Conservation (phyloP, 2,113 vertebrate species). For the Ahaetulla prasina region DNA sequence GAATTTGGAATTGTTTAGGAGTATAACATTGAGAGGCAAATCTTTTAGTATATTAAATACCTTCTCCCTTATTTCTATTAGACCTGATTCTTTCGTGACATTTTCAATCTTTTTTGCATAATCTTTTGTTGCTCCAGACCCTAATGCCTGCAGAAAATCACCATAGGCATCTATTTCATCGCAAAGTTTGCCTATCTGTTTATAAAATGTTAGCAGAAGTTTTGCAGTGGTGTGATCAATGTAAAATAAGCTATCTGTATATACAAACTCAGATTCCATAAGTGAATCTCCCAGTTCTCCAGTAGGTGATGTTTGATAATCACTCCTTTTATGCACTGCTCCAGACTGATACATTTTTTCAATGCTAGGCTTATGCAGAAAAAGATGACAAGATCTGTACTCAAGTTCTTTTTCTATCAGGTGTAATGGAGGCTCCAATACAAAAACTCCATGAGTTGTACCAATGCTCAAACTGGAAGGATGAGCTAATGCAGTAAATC, state of each 20-base stretch:
- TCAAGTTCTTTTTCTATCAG: conserved; percentile 63
- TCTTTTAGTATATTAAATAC: conserved; percentile 81
- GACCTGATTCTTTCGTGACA: conserved; percentile 58
- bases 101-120: conserved; percentile 72
- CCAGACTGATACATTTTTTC: conserved; percentile 70
- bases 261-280: conserved; percentile 70
- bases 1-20: conserved; percentile 90
- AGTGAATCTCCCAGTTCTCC: not conserved
- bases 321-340: conserved; percentile 66
- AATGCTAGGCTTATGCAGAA: conserved; percentile 88
- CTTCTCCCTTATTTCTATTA: conserved; percentile 73
- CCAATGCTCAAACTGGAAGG: conserved; percentile 80
- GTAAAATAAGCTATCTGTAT: conserved; percentile 92
- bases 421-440: conserved; percentile 65
- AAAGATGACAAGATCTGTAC: conserved; percentile 69
- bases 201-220: conserved; percentile 74
- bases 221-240: conserved; percentile 70
- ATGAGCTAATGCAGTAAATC: conserved; percentile 89
- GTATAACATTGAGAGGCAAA: conserved; percentile 78
- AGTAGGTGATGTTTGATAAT: not conserved
- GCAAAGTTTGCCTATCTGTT: conserved; percentile 67
- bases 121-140: conserved; percentile 73
- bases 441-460: conserved; percentile 89
- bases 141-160: conserved; percentile 91
- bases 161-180: conserved; percentile 95